Base-by-base conservation (phyloP, 2,113 vertebrate species). In the Sisor rabdophorus region DNA sequence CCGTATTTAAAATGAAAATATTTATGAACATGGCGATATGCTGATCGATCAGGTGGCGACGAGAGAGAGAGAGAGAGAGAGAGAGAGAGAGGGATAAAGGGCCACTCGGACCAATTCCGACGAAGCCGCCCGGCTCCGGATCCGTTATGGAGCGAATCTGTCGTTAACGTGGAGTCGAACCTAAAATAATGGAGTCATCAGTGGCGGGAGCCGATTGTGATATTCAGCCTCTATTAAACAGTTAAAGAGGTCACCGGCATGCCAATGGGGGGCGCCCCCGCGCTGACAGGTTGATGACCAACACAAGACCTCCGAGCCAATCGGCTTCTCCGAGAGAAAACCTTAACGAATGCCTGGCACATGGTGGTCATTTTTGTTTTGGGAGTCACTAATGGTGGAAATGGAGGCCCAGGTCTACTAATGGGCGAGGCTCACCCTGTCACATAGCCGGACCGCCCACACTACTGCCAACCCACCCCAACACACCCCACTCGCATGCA, bases 1-100 rank as follows among this genome's bases (percentile, higher is more conserved):
- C 86, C 85, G 87, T 91, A 89, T 89, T 88, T 85, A 85, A 78
- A 87, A 88, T 86, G 82, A 87, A 90, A 87, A 88, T 87, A 86
- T 89, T 90, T 90, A 87, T 91, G 85, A 89, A 89, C 88, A 89
- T 83, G 80, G 70, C 78, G 81, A 83, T 75, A 73, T 71, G 79
- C 52, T 83, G 80, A 85, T 88, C 86, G 88, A 89, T 90, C 87
- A 70, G 75, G 79, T 75, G 40, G 17, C 24, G 7, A 16, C 36
- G 12, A 59, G 59, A 53, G 52, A 16, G 4, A 32, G 40, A 68
- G 40, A 72, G 64, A 68, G 7, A 9, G 58, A n/a, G n/a, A n/a
- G n/a, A n/a, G n/a, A n/a, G n/a, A n/a, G 59, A 53, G 52, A 16
- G 4, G 48, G 40, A 68, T 52, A 72, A 71, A 68, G 7, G 40